phyloP scores from a whole-genome alignment of 2,797 vertebrate species.

The Tragopan temminckii region DNA sequence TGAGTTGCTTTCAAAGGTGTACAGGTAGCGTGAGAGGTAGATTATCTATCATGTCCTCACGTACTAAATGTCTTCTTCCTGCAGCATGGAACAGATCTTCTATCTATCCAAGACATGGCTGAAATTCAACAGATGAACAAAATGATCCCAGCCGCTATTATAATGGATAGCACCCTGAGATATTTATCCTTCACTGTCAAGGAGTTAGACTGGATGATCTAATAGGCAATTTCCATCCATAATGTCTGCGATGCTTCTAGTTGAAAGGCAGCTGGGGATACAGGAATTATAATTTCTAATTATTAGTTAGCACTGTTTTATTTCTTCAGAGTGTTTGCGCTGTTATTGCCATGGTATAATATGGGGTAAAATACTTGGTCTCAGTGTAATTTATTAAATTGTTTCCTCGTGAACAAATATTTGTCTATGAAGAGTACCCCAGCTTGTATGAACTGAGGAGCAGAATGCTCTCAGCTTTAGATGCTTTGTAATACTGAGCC shows the following conservation, averaged over 20 bases:
- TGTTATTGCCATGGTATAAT: neutral
- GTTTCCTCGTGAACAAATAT: neutral
- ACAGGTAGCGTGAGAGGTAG: neutral
- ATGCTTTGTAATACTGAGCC: neutral
- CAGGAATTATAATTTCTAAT: conserved; percentile 26
- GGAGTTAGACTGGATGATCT: conserved; percentile 47
- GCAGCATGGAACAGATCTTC: neutral
- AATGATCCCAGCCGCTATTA: neutral
- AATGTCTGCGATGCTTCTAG: conserved; percentile 49
- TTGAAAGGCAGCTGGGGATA: conserved; percentile 37
- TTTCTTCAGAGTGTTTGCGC: conserved; percentile 23
- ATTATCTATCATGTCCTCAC: neutral
- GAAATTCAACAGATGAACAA: conserved; percentile 29
- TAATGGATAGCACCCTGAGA: conserved; percentile 14
- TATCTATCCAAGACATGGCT: neutral
- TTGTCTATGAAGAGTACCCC: neutral
- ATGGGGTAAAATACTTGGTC: neutral
- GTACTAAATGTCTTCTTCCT: neutral
- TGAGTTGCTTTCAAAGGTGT: neutral
- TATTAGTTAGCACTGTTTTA: conserved; percentile 35
- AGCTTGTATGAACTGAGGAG: neutral
- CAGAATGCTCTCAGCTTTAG: neutral
- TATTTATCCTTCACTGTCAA: conserved; percentile 52
- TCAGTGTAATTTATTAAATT: neutral
- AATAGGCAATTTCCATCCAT: conserved; percentile 39